These are phyloP conservation scores for Lampris megalopsis DNA, from an alignment of 2,113 vertebrate genomes.

Conservation along the genomic window DNA sequence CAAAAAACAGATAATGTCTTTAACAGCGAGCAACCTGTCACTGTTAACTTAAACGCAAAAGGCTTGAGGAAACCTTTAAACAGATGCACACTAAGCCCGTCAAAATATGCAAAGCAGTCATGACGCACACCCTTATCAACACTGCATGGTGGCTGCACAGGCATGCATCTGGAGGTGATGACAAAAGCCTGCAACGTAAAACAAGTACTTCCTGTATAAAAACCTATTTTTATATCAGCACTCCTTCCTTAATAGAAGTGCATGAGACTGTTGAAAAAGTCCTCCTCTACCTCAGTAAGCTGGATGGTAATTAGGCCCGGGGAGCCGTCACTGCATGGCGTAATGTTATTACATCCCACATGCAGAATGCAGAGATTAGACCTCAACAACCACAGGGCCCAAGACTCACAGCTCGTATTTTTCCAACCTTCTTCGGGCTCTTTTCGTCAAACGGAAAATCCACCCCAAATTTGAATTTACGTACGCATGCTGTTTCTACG, in stretches of 20 bases:
- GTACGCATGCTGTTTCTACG: neutral
- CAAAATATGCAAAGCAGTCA: neutral
- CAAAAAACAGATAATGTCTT: no score
- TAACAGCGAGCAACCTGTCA: no score
- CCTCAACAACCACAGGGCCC: constrained; percentile 63
- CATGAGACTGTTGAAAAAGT: constrained; percentile 27
- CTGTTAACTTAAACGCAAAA: no score
- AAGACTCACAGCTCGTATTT: constrained; percentile 33
- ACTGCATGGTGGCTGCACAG: constrained; percentile 25
- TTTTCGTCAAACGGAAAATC: constrained; percentile 13
- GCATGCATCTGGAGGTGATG: neutral
- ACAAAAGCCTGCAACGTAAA: constrained; percentile 17
- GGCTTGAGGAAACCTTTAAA: neutral
- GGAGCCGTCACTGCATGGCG: constrained; percentile 63
- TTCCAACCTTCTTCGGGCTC: constrained; percentile 53
- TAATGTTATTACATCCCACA: constrained; percentile 81
- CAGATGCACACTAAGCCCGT: neutral
- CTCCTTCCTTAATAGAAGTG: neutral
- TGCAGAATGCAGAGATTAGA: constrained; percentile 78
- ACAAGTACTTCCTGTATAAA: constrained; percentile 12
- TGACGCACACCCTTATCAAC: neutral
- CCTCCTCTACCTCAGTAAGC: constrained; percentile 34
- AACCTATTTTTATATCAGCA: neutral
- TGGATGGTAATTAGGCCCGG: constrained; percentile 64
- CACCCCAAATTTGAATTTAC: constrained; percentile 28